Conservation (phyloP, 2,113 vertebrate species). For the Climacteris rufus region DNA sequence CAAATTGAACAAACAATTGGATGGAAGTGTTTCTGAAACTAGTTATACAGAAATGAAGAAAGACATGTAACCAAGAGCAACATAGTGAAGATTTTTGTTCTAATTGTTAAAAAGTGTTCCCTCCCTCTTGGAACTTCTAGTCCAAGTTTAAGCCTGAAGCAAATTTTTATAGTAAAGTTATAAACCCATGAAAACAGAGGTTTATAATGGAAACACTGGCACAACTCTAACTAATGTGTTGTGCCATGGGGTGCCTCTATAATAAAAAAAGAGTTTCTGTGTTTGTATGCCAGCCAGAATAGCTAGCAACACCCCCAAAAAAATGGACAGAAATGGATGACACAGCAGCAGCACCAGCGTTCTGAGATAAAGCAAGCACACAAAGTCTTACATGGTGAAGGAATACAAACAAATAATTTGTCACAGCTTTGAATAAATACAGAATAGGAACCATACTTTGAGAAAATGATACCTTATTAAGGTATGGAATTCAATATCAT, state of each 20-base stretch:
- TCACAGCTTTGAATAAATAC: conserved; percentile 12
- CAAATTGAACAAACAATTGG: not conserved
- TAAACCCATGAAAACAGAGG: conserved; percentile 63
- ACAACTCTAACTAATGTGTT: conserved; percentile 35
- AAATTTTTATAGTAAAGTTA: conserved; percentile 68
- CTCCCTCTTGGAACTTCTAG: conserved; percentile 48
- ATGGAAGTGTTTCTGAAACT: not conserved
- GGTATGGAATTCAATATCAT: conserved; percentile 88
- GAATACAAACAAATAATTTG: conserved; percentile 24
- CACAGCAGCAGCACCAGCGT: not conserved
- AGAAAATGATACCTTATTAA: conserved; percentile 91
- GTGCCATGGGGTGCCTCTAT: conserved; percentile 15
- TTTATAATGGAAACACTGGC: conserved; percentile 69
- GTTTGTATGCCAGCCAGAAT: not conserved
- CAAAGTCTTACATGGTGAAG: not conserved
- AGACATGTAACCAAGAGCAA: conserved; percentile 28
- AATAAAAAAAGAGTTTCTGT: conserved; percentile 18
- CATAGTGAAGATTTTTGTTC: conserved; percentile 22
- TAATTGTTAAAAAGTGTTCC: conserved; percentile 56
- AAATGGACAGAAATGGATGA: not conserved
- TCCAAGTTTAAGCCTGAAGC: conserved; percentile 56
- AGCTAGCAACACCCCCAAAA: conserved; percentile 4
- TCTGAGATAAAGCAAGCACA: not conserved
- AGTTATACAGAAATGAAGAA: not conserved
- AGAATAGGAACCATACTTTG: conserved; percentile 80